phyloP scores from a whole-genome alignment of 2,113 vertebrate species.

The Oophaga pumilio region DNA sequence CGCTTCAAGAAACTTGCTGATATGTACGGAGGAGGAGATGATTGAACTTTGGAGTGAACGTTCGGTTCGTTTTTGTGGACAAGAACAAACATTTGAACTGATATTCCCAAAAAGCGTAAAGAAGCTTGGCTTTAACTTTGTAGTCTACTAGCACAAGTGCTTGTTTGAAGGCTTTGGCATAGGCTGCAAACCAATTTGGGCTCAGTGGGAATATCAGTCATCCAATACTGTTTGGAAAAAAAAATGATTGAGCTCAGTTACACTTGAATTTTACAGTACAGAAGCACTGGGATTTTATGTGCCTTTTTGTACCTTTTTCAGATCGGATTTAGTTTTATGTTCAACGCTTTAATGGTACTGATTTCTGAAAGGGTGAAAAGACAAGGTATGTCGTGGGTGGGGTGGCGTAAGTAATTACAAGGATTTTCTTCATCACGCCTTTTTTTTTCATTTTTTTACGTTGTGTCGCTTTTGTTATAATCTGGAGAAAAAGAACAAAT shows the following conservation, averaged over 20 bases:
- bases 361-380: conserved; percentile 91
- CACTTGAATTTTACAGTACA: conserved; percentile 99
- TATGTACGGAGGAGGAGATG: conserved; percentile 96
- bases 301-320: conserved; percentile 99
- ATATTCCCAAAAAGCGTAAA: conserved; percentile 86
- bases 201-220: conserved; percentile 86
- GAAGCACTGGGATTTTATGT: conserved; percentile 99
- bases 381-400: conserved; percentile 79
- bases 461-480: conserved; percentile 89
- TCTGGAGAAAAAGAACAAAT: conserved; percentile 72
- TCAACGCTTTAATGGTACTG: conserved; percentile 99
- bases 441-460: conserved; percentile 85
- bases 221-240: conserved; percentile 88
- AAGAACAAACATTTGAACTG: conserved; percentile 87
- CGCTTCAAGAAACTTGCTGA: conserved; percentile 98
- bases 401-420: conserved; percentile 84
- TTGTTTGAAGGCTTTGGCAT: conserved; percentile 92
- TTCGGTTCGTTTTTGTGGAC: conserved; percentile 81
- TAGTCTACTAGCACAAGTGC: conserved; percentile 96
- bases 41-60: conserved; percentile 82
- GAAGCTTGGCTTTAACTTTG: conserved; percentile 97
- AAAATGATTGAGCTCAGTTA: conserved; percentile 94
- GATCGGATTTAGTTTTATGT: conserved; percentile 99
- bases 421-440: conserved; percentile 87
- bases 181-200: conserved; percentile 83